Evolutionary conservation across 1,140 invertebrate species (phyloP).

Genomic region (Drepana arcuata): DNA sequence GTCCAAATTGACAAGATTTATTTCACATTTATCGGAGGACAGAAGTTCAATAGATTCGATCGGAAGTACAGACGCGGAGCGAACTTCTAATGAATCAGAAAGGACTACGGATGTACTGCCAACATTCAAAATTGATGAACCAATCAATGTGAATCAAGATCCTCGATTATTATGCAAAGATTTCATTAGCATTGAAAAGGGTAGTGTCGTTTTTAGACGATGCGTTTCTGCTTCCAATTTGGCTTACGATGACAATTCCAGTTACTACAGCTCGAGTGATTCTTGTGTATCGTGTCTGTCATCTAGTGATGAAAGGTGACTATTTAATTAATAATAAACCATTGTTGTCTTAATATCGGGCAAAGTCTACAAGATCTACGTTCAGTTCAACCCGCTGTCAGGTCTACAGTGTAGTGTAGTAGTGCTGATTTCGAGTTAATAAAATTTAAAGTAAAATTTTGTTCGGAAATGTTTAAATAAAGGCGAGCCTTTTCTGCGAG

Average conservation of each 20-base stretch:
- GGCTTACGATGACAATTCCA: constrained; percentile 24
- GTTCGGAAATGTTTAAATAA: too few species aligned
- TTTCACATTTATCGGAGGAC: constrained; percentile 53
- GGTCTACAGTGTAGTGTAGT: too few species aligned
- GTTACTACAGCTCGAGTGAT: constrained; percentile 34
- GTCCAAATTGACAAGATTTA: constrained; percentile 45
- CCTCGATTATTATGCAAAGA: constrained; percentile 35
- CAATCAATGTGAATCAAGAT: constrained; percentile 21
- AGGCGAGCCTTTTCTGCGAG: too few species aligned
- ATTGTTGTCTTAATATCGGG: too few species aligned
- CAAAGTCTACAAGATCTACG: too few species aligned
- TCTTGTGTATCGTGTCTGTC: constrained; percentile 41
- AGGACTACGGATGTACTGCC: constrained; percentile 30
- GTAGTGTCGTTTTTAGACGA: constrained; percentile 29
- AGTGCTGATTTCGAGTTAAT: too few species aligned
- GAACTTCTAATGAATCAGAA: too few species aligned
- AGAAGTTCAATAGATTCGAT: constrained; percentile 38
- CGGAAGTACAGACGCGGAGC: too few species aligned
- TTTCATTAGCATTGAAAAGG: constrained; percentile 42
- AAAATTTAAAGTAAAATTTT: too few species aligned
- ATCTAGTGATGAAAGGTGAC: constrained; percentile 43
- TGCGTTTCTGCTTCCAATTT: constrained; percentile 44
- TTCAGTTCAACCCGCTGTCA: too few species aligned
- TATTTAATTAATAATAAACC: too few species aligned
- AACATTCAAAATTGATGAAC: constrained; percentile 42